Evolutionary conservation across 2,888 invertebrate species (phyloP).

Genomic region (Monoplex corrugatus): DNA sequence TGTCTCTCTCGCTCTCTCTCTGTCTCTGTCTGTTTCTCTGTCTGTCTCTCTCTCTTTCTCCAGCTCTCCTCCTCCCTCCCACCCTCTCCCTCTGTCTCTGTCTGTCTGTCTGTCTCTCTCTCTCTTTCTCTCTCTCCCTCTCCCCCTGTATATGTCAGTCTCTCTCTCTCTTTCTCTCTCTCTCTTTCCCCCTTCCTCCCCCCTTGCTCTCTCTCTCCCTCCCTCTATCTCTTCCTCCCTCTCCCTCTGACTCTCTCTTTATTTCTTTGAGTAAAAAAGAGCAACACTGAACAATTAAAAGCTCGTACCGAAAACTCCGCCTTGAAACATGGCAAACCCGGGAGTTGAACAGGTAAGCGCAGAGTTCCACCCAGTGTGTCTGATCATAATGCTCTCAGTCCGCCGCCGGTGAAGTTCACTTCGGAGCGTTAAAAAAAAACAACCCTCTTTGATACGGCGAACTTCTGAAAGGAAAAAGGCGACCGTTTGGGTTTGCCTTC

Average conservation of each 20-base stretch:
- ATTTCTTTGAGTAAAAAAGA: too few relatives aligned
- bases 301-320: too few relatives aligned
- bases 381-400: too few relatives aligned
- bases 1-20: background rate
- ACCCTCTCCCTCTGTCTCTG: background rate
- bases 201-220: background rate
- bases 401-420: too few relatives aligned
- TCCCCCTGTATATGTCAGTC: background rate
- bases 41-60: constrained; percentile 15
- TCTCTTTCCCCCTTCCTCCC: background rate
- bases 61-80: background rate
- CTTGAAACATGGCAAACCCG: too few relatives aligned
- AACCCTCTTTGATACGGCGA: too few relatives aligned
- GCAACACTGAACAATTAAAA: too few relatives aligned
- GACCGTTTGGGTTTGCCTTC: background rate
- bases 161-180: background rate
- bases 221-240: background rate
- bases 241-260: too few relatives aligned
- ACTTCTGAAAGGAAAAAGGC: too few relatives aligned
- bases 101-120: background rate
- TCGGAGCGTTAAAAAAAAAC: too few relatives aligned
- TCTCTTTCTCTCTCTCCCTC: background rate
- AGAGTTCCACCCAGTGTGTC: too few relatives aligned
- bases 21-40: background rate
- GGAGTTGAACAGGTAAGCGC: too few relatives aligned